Base-by-base conservation (phyloP, 2,888 invertebrate species). In the Dryadula phaetusa region DNA sequence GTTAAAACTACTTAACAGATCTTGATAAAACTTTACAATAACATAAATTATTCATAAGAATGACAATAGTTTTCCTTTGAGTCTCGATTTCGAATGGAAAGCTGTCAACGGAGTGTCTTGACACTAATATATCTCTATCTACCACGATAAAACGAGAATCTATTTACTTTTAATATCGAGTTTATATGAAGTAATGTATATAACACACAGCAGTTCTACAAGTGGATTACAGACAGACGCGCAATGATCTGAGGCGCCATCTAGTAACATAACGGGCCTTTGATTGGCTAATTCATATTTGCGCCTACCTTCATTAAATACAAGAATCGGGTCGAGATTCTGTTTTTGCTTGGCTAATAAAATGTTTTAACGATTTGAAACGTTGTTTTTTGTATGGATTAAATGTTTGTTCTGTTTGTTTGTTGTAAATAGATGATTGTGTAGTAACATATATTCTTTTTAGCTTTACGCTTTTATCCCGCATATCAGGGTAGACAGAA, bases 281-380 rank as follows among this genome's bases (percentile, higher is more conserved):
- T 79, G 87, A 90, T 89, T 88, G 84, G 87, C 82, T 88, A 85
- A 88, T 88, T 84, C 82, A 84, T 85, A 83, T 85, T 83, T 84
- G 85, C 83, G 84, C 83, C 82, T 86, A 84, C 83, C 82, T 86
- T 80, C 79, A 85, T 85, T 83, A 83, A 76, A 75, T 52, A 40
- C 56, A 56, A 40, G 56, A 56, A 40, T 56, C 56, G 25, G 40
- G 56, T 16, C 56, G 56, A 25, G 20, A 56, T 56, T 56, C n/a
- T 40, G 56, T 56, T 56, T 40, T 56, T 56, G 22, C 56, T 40
- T 37, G 16, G 25, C n/a, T 40, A 40, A 40, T 56, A 56, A 56
- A 40, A 56, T 56, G 56, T 56, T n/a, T 56, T 56, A 56, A 40
- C 14, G 22, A 22, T 56, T 25, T 14, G 34, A 34, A 22, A 22